phyloP scores from a whole-genome alignment of 1,140 invertebrate genomes.

The Listronotus oregonensis region DNA sequence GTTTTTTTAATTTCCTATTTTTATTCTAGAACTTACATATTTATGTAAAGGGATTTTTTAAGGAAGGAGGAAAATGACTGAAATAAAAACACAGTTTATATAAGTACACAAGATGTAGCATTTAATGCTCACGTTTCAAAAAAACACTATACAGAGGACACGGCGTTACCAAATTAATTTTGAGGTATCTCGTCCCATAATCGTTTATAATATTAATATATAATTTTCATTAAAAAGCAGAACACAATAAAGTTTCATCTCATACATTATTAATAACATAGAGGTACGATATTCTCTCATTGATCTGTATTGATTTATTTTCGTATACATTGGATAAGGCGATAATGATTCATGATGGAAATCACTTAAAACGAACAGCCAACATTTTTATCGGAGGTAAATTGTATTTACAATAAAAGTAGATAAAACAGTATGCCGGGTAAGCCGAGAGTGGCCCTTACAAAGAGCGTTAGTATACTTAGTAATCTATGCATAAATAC shows the following conservation, averaged over 20 bases:
- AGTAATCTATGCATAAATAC: conserved; percentile 47
- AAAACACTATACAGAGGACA: conserved; percentile 68
- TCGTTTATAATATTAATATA: conserved; percentile 55
- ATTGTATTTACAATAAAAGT: conserved; percentile 52
- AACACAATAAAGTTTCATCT: conserved; percentile 58
- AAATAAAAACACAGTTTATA: conserved; percentile 59
- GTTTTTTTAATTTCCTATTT: no score
- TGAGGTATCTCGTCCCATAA: conserved; percentile 55
- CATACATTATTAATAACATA: conserved; percentile 55
- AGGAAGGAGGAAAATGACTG: conserved; percentile 49
- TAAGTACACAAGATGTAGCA: conserved; percentile 67
- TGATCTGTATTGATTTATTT: conserved; percentile 57
- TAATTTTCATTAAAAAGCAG: conserved; percentile 57
- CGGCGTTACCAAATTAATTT: conserved; percentile 56
- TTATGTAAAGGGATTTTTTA: conserved; percentile 9
- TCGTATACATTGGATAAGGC: conserved; percentile 59
- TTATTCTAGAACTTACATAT: no score
- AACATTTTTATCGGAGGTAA: conserved; percentile 55
- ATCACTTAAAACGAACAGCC: conserved; percentile 59
- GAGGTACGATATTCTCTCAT: conserved; percentile 57
- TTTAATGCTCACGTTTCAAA: conserved; percentile 70
- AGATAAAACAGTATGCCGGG: conserved; percentile 31
- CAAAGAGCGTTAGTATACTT: conserved; percentile 43
- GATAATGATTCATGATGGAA: conserved; percentile 58
- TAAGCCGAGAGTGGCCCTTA: conserved; percentile 25